Conservation (phyloP, 2,888 invertebrate species). For the Caenorhabditis becei region DNA sequence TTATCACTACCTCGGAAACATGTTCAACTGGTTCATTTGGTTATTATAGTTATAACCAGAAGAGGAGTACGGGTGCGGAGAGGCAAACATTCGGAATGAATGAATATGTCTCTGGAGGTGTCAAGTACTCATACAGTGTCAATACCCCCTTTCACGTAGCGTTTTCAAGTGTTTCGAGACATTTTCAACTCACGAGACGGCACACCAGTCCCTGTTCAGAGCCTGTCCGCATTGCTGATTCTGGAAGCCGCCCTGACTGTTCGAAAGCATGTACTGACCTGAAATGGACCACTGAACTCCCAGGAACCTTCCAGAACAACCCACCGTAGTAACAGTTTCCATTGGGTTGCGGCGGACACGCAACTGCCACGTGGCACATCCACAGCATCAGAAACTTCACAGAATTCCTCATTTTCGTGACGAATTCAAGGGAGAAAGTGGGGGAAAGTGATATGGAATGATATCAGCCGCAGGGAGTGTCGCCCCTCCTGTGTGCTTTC, state of each 20-base stretch:
- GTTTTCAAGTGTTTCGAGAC: too few species aligned
- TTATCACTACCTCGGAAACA: conserved; percentile 51
- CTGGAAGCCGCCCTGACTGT: conserved; percentile 49
- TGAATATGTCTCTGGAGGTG: background rate
- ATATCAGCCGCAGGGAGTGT: conserved; percentile 36
- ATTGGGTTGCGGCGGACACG: conserved; percentile 60
- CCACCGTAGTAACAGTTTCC: conserved; percentile 61
- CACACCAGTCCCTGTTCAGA: conserved; percentile 61
- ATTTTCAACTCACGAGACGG: conserved; percentile 53
- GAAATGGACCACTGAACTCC: too few species aligned
- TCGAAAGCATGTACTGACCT: conserved; percentile 42
- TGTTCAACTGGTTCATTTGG: conserved; percentile 4
- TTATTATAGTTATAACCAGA: background rate
- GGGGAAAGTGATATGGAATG: conserved; percentile 3
- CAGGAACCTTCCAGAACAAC: too few species aligned
- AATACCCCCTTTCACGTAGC: too few species aligned
- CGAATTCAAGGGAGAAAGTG: background rate
- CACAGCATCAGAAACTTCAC: background rate
- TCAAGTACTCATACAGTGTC: conserved; percentile 24
- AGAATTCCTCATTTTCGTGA: conserved; percentile 2
- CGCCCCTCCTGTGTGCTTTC: conserved; percentile 17
- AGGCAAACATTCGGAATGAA: conserved; percentile 56
- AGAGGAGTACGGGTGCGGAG: conserved; percentile 6
- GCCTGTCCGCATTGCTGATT: conserved; percentile 55
- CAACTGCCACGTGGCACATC: conserved; percentile 5